Evolutionary conservation across 2,888 invertebrate species (phyloP).

Genomic region (Parochlus steinenii): DNA sequence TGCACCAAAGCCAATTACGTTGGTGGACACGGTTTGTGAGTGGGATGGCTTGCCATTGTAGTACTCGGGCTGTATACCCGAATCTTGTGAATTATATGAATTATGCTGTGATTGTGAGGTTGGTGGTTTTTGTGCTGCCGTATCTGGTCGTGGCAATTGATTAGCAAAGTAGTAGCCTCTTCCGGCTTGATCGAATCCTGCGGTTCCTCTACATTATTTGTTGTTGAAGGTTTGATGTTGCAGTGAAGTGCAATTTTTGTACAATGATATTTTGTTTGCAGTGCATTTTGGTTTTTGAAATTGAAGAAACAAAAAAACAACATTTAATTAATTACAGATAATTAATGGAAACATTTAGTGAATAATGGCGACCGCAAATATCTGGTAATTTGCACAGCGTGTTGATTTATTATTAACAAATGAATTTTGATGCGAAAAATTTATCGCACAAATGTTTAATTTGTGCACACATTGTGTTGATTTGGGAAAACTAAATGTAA

Average conservation of each 20-base stretch:
- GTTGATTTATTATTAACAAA: too few species aligned
- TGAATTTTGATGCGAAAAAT: too few species aligned
- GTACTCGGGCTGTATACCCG: constrained; percentile 5
- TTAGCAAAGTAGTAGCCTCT: constrained; percentile 45
- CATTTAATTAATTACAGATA: too few species aligned
- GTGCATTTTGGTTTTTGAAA: too few species aligned
- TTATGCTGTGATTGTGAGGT: constrained; percentile 14
- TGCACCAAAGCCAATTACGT: constrained; percentile 3
- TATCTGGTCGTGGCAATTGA: constrained; percentile 26
- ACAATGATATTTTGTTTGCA: too few species aligned
- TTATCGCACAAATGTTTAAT: too few species aligned
- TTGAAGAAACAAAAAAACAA: too few species aligned
- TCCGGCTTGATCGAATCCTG: constrained; percentile 45
- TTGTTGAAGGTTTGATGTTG: constrained; percentile 4
- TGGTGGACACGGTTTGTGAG: constrained; percentile 16
- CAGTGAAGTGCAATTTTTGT: not conserved
- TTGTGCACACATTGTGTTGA: too few species aligned
- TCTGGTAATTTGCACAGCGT: too few species aligned
- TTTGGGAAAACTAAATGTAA: too few species aligned
- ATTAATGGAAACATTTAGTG: too few species aligned
- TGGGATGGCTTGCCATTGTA: constrained; percentile 17
- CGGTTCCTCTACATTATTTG: constrained; percentile 33
- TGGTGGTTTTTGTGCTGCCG: constrained; percentile 13
- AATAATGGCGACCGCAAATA: too few species aligned
- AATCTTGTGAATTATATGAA: constrained; percentile 14